Percentiles rank a stretch among this genome's conserved stretches.
Evolutionary conservation across 2,888 invertebrate species (phyloP).

Genomic region (Unio pictorum): DNA sequence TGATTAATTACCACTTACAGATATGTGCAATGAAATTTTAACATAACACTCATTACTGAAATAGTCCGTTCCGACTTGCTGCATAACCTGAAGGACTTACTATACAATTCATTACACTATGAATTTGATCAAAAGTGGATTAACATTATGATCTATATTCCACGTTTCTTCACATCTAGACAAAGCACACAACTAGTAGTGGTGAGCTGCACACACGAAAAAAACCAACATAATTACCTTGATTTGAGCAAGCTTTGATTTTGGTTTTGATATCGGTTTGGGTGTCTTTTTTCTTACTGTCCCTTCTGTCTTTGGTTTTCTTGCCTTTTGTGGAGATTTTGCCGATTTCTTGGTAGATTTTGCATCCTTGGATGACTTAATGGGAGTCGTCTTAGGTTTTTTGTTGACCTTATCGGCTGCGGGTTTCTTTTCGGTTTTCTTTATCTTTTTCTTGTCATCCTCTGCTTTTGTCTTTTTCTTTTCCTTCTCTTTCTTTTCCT

Average conservation of each 20-base stretch:
- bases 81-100: too few species aligned
- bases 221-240: neutral
- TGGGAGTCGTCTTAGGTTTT: neutral
- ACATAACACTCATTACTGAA: too few species aligned
- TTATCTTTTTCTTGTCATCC: conserved; percentile 18
- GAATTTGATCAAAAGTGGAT: too few species aligned
- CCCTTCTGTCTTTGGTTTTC: conserved; percentile 16
- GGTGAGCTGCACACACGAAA: neutral
- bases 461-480: conserved; percentile 22
- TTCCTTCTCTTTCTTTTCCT: conserved; percentile 20
- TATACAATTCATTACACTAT: too few species aligned
- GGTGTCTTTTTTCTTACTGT: conserved; percentile 15
- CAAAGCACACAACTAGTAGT: too few species aligned
- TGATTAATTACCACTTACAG: too few species aligned
- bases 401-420: neutral
- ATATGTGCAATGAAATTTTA: too few species aligned
- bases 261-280: conserved; percentile 9
- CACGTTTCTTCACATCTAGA: too few species aligned
- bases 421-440: conserved; percentile 13
- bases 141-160: too few species aligned
- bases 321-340: conserved; percentile 14
- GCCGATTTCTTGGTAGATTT: conserved; percentile 19
- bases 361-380: conserved; percentile 1
- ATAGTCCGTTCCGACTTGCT: too few species aligned
- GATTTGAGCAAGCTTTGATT: conserved; percentile 3